phyloP scores from a whole-genome alignment of 2,888 invertebrate species.

The Oscheius sp. region DNA sequence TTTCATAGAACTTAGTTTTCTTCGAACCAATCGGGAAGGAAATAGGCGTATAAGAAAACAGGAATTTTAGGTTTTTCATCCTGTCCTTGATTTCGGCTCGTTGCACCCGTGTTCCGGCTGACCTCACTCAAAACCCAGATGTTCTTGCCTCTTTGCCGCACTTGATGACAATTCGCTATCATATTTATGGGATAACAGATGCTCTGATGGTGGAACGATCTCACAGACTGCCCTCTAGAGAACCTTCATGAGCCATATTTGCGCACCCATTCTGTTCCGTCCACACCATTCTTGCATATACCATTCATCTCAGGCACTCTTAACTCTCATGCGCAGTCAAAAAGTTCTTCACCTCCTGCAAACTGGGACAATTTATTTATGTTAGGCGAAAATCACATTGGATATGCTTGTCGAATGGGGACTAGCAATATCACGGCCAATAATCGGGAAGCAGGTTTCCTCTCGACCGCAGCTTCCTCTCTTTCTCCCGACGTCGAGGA shows the following conservation, averaged over 20 bases:
- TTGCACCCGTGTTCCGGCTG: constrained; percentile 26
- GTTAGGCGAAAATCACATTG: not conserved
- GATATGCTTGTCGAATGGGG: not conserved
- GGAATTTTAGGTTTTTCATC: not conserved
- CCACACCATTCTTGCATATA: constrained; percentile 15
- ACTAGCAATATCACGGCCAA: not conserved
- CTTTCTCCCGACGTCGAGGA: not conserved
- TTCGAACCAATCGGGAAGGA: too few species aligned
- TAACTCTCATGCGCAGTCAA: constrained; percentile 12
- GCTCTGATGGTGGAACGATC: not conserved
- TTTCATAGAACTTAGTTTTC: not conserved
- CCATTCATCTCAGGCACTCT: constrained; percentile 18
- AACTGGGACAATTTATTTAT: not conserved
- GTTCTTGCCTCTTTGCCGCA: constrained; percentile 24
- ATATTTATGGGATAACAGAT: not conserved
- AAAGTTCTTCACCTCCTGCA: not conserved
- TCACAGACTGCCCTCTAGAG: not conserved
- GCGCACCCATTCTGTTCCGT: constrained; percentile 4
- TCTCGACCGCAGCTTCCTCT: not conserved
- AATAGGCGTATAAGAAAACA: not conserved
- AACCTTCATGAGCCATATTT: constrained; percentile 16
- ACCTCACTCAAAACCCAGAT: constrained; percentile 25
- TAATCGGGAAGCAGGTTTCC: constrained; percentile 7
- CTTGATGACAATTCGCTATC: not conserved
- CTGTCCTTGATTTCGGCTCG: constrained; percentile 23